Evolutionary conservation across 1,140 invertebrate species (phyloP).

Genomic region (Lethrus apterus): DNA sequence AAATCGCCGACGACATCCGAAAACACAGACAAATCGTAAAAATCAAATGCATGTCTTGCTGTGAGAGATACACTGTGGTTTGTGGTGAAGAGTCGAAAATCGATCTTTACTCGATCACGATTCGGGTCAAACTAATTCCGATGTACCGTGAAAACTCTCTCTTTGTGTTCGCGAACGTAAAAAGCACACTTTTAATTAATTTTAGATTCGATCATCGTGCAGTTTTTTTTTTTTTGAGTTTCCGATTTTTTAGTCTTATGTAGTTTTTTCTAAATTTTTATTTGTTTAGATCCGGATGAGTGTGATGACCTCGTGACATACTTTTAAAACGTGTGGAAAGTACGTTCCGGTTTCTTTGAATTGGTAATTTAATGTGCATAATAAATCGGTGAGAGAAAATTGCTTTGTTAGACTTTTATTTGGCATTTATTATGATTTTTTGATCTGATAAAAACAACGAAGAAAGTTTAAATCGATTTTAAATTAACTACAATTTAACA

Average conservation of each 20-base stretch:
- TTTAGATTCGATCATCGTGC: background rate
- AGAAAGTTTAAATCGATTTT: background rate
- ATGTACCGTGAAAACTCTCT: slow-evolving; percentile 3
- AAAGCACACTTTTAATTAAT: background rate
- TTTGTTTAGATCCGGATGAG: background rate
- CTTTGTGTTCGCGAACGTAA: background rate
- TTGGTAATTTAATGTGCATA: no score
- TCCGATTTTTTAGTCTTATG: background rate
- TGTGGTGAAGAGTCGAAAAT: background rate
- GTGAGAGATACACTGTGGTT: background rate
- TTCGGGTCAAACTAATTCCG: slow-evolving; percentile 2
- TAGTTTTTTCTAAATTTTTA: background rate
- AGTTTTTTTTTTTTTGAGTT: background rate
- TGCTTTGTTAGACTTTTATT: background rate
- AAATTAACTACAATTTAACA: background rate
- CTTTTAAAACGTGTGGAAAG: no score
- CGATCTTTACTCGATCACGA: slow-evolving; percentile 4
- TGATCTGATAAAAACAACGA: background rate
- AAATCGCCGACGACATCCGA: background rate
- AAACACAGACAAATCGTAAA: background rate
- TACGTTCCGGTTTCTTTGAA: no score
- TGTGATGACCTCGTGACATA: slow-evolving; percentile 7
- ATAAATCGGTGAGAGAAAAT: background rate
- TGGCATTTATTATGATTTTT: no score
- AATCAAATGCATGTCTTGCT: background rate